Percentiles rank a stretch among this genome's conserved stretches.
Conservation (phyloP, 2,888 invertebrate species). For the Xylophagus ater region DNA sequence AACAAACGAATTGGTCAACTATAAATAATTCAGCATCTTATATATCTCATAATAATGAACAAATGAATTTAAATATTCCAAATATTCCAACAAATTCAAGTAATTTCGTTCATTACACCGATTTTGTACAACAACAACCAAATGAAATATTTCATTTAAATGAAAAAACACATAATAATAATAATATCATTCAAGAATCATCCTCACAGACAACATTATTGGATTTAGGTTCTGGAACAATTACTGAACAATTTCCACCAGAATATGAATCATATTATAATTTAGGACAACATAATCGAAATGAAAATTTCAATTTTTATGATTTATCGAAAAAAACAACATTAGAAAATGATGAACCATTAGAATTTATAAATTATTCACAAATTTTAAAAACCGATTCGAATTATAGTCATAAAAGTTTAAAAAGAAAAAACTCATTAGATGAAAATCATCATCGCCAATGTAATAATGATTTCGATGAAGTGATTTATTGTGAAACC, state of each 20-base stretch:
- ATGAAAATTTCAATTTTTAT: conserved; percentile 1
- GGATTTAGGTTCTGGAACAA: conserved; percentile 53
- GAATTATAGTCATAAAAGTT: conserved; percentile 8
- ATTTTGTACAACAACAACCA: conserved; percentile 31
- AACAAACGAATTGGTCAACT: conserved; percentile 1
- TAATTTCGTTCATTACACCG: not conserved
- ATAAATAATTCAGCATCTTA: not conserved
- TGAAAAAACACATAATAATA: conserved; percentile 46
- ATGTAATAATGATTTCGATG: not conserved
- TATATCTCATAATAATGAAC: not conserved
- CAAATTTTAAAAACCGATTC: conserved; percentile 6
- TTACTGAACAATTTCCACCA: not conserved
- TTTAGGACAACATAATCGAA: too few species aligned
- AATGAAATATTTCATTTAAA: conserved; percentile 69
- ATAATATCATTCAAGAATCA: conserved; percentile 20
- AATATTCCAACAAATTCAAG: not conserved
- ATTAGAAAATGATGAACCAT: not conserved
- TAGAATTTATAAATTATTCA: conserved; percentile 12
- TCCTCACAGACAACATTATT: conserved; percentile 59
- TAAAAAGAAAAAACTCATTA: conserved; percentile 54
- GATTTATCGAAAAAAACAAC: conserved; percentile 2
- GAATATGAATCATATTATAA: too few species aligned
- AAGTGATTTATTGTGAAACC: not conserved
- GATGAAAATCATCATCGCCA: not conserved
- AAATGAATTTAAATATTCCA: not conserved